Evolutionary conservation across 2,113 vertebrate genomes (phyloP), one percentile per base, ranked within the genome.

Genomic region (Syngnathus typhle): DNA sequence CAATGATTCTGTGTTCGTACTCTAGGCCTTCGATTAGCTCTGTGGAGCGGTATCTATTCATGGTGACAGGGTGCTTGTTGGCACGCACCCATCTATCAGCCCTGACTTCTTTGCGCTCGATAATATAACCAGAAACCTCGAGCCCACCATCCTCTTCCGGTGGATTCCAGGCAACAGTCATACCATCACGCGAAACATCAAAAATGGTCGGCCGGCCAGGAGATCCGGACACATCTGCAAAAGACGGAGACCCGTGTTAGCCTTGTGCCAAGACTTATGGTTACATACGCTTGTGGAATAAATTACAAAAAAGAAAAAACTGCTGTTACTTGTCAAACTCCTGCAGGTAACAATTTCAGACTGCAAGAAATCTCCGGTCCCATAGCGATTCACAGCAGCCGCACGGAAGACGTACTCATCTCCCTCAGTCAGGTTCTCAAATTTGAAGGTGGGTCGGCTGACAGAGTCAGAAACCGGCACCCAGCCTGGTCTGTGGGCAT

Each of bases 401-500:
- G 93, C 94, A 23, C 96, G 94, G 93, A 99, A 99, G 72, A 97
- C 93, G 0, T 99, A 98, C 84, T 98, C 97, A 43, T 94, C 91
- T 81, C 94, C 92, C 89, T 98, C 97, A 16, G 82, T 94, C 77
- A 99, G 90, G 83, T 94, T 95, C 58, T 84, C 90, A 77, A 98
- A 98, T 72, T 94, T 97, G 85, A 93, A 98, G 11, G 64, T 93
- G 49, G 94, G 91, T 80, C 97, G 92, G 68, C 94, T 98, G 65
- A 98, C 95, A 38, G 95, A 94, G 75, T 95, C 96, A 13, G 92
- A 95, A 77, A 99, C 91, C 18, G 96, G 93, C 68, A 98, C 83
- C 97, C 97, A 99, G 78, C 97, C 97, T 59, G 97, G 96, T 69
- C 95, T 93, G 79, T 99, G 97, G 60, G 97, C 97, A 69, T 98